Evolutionary conservation across 2,888 invertebrate genomes (phyloP).

Genomic region (Branchinecta sandiegonensis): DNA sequence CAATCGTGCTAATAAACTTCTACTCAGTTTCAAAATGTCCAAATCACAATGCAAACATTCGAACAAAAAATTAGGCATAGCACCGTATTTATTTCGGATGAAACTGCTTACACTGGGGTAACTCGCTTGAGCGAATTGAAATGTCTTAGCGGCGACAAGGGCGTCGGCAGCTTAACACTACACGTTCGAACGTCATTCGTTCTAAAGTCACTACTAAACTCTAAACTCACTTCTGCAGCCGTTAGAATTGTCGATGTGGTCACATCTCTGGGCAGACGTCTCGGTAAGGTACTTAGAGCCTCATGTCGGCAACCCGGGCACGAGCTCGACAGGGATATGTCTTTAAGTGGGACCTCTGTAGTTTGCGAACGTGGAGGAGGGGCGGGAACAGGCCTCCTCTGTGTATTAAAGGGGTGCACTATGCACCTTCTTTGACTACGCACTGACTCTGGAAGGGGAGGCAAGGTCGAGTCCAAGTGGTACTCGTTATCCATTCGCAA

Average conservation of each 20-base stretch:
- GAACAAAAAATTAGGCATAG: no score
- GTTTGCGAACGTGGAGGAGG: neutral
- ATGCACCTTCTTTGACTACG: neutral
- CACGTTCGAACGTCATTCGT: constrained; percentile 6
- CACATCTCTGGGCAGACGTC: neutral
- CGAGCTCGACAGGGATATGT: neutral
- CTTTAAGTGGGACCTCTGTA: neutral
- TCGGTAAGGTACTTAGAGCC: neutral
- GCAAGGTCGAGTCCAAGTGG: constrained; percentile 1
- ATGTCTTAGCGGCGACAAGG: neutral
- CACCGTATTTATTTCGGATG: no score
- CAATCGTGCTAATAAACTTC: no score
- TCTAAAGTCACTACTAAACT: constrained; percentile 10
- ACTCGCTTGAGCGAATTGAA: constrained; percentile 1
- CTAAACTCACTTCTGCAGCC: neutral
- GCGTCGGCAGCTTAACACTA: neutral
- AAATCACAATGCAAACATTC: no score
- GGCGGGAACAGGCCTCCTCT: neutral
- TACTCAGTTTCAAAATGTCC: no score
- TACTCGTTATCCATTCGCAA: constrained; percentile 7
- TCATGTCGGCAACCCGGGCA: constrained; percentile 13
- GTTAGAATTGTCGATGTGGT: neutral
- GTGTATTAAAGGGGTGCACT: constrained; percentile 5
- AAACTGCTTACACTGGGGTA: neutral
- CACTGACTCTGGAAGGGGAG: constrained; percentile 7